These are phyloP conservation scores for Cassiopea xamachana DNA, from an alignment of 30 jellyfish, hydroid and myxozoan species.

Conservation along the genomic window DNA sequence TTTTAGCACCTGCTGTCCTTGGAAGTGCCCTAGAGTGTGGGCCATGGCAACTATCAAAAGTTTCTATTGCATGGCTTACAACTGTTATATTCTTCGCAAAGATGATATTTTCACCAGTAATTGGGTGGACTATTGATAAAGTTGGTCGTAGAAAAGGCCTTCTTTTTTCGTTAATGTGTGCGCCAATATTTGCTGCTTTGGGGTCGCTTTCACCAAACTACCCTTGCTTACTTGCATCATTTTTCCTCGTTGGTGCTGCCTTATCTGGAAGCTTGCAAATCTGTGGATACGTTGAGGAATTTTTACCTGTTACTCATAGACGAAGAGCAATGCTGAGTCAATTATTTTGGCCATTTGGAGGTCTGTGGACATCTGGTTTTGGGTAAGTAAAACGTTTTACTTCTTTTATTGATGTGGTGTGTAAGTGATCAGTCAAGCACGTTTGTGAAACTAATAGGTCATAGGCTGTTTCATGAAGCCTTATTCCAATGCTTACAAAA, in stretches of 20 bases:
- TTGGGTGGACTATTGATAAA: conserved; percentile 52
- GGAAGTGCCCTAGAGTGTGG: conserved; percentile 61
- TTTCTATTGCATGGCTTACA: conserved; percentile 71
- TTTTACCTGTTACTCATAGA: conserved; percentile 64
- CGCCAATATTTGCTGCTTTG: conserved; percentile 63
- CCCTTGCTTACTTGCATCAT: conserved; percentile 60
- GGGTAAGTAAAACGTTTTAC: conserved; percentile 41
- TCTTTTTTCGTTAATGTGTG: conserved; percentile 28
- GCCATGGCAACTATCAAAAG: conserved; percentile 59
- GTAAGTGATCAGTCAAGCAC: no score
- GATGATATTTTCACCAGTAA: conserved; percentile 43
- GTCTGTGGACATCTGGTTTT: conserved; percentile 74
- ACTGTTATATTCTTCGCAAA: conserved; percentile 61
- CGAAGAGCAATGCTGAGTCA: conserved; percentile 71
- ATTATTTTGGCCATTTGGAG: conserved; percentile 77
- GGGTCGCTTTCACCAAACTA: conserved; percentile 68
- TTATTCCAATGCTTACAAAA: no score
- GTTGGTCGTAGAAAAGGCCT: conserved; percentile 60
- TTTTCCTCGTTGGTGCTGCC: conserved; percentile 73
- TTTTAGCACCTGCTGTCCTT: conserved; percentile 59
- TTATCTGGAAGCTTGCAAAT: conserved; percentile 66
- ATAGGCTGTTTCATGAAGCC: no score
- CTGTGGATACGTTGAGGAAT: conserved; percentile 70
- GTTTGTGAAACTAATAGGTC: no score
- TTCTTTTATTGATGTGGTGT: no score